phyloP scores from a whole-genome alignment of 2,888 invertebrate species.

The Anarsia innoxiella region DNA sequence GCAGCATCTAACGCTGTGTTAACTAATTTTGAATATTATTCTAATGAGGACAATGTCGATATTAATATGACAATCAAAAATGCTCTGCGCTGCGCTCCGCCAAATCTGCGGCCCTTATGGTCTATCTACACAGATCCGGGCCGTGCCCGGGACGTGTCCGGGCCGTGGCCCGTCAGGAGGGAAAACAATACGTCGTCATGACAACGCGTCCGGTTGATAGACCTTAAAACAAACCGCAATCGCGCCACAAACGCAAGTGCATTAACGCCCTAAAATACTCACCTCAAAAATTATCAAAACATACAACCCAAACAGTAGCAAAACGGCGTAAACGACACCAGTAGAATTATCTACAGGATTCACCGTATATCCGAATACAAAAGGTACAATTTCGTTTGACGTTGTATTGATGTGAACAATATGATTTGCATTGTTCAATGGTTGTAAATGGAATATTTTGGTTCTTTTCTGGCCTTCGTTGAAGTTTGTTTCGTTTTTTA shows the following conservation, averaged over 20 bases:
- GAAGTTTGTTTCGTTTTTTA: no score
- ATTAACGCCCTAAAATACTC: background rate
- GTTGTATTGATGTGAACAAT: no score
- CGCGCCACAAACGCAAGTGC: background rate
- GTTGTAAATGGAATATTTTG: no score
- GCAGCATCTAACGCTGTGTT: no score
- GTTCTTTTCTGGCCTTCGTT: no score
- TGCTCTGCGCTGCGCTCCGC: no score
- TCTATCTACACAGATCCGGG: background rate
- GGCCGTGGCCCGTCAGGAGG: background rate
- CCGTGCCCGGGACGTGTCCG: background rate
- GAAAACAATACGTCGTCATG: background rate
- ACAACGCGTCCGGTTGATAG: no score
- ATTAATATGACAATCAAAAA: no score
- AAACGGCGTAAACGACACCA: conserved; percentile 80
- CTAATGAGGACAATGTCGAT: no score
- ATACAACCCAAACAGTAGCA: conserved; percentile 81
- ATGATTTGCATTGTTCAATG: no score
- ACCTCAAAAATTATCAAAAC: conserved; percentile 87
- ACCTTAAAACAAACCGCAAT: background rate
- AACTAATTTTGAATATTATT: no score
- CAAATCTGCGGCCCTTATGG: no score
- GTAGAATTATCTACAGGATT: conserved; percentile 75
- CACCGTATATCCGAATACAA: conserved; percentile 67
- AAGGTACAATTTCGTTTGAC: conserved; percentile 35